These are phyloP conservation scores for Cybosia mesomella DNA, from an alignment of 2,888 invertebrate genomes.

Conservation along the genomic window DNA sequence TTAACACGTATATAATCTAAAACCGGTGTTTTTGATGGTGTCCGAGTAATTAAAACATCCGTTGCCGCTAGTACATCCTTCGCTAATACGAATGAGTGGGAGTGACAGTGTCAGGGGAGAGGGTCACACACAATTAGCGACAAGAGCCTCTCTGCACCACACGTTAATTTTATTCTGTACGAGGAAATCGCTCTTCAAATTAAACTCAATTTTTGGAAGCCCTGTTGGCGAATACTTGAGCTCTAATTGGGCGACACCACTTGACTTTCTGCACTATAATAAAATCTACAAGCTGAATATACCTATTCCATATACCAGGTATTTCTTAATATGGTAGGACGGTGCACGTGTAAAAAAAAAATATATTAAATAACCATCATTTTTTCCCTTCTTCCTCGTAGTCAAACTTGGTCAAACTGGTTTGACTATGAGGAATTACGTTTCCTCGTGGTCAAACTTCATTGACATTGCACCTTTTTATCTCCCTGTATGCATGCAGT, in stretches of 20 bases:
- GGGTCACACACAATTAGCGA: constrained; percentile 79
- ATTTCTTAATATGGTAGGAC: constrained; percentile 23
- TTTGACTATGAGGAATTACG: no score
- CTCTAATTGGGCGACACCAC: constrained; percentile 66
- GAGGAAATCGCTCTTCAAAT: constrained; percentile 75
- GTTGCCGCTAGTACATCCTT: constrained; percentile 47
- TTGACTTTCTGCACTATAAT: constrained; percentile 62
- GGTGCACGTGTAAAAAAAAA: not conserved
- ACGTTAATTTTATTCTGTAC: constrained; percentile 71
- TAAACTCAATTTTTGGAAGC: constrained; percentile 71
- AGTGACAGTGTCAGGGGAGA: constrained; percentile 56
- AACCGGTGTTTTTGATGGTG: constrained; percentile 61
- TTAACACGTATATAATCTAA: constrained; percentile 63
- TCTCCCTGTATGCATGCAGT: no score
- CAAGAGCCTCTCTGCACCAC: constrained; percentile 69
- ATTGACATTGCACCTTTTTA: no score
- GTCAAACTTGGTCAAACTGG: no score
- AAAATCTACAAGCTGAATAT: constrained; percentile 61
- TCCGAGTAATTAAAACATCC: constrained; percentile 65
- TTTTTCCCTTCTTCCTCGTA: no score
- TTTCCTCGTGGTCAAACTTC: no score
- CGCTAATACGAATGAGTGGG: constrained; percentile 56
- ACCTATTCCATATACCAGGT: no score
- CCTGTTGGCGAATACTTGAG: constrained; percentile 54
- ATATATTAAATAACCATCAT: no score